Base-by-base conservation (phyloP, 2,113 vertebrate species). In the Chauna torquata region DNA sequence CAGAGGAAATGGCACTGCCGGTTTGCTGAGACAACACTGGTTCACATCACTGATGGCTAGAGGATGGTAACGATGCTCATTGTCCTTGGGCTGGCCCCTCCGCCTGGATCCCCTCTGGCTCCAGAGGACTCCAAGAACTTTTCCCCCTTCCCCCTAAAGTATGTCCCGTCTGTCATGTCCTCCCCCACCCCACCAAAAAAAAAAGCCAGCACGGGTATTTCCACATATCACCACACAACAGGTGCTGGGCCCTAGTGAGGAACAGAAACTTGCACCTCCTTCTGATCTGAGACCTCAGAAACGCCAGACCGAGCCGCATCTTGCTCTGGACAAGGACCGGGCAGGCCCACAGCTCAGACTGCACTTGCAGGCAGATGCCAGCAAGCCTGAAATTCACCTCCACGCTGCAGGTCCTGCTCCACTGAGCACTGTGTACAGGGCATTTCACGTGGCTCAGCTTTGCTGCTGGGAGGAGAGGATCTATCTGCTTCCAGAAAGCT, bases 361-460 rank as follows among this genome's bases (percentile, higher is more conserved):
- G 3, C 8, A 25, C 32, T 13, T 75, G 61, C 24, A n/a, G 42
- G 58, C 58, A 40, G 34, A 5, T 15, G 38, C 79, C 55, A 22
- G 16, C 8, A 6, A 77, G 45, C 8, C 54, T 74, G 75, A 77
- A 74, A 88, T 24, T 14, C 12, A 34, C 38, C 61, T 38, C 10
- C 7, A 28, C 83, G 16, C 32, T 3, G 16, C 50, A 61, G 61
- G 42, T 78, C 91, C 82, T 52, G 88, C 74, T 91, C 77, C 69
- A 81, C 72, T 0, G 6, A 76, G 44, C 5, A 0, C 57, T 2
- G 8, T 1, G 1, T 8, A 64, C 27, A 24, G 45, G 34, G 17
- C 49, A 72, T 75, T 68, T 28, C 62, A 49, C 45, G 71, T 13
- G 8, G 54, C 87, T 52, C 6, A 5, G 76, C 77, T 75, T 69